phyloP scores from a whole-genome alignment of 2,113 vertebrate genomes.

The Pollimyrus isidori region DNA sequence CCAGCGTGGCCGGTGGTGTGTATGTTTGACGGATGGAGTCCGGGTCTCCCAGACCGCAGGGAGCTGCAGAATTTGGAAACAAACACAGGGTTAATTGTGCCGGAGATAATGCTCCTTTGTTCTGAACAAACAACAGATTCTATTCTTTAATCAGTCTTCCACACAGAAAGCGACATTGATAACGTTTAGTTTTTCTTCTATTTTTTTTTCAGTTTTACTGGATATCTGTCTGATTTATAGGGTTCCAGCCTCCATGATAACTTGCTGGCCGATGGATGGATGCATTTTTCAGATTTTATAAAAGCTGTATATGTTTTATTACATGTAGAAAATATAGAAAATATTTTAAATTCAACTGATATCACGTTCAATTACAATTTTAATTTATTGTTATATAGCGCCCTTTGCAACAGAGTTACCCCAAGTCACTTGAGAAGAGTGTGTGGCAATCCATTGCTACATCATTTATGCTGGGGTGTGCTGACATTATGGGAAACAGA shows the following conservation, averaged over 20 bases:
- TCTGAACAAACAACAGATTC: not conserved
- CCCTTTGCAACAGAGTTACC: not conserved
- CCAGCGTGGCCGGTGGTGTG: not conserved
- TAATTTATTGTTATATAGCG: not conserved
- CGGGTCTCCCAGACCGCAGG: not conserved
- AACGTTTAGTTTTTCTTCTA: not conserved
- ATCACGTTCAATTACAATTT: not conserved
- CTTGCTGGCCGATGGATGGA: not conserved
- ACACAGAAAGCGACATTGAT: not conserved
- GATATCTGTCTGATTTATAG: not conserved
- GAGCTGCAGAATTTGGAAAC: not conserved
- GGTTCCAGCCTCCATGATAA: not conserved
- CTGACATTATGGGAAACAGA: not conserved
- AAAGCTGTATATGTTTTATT: not conserved
- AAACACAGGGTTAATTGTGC: slow-evolving; percentile 1
- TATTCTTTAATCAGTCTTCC: not conserved
- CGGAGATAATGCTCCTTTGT: not conserved
- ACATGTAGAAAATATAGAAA: not conserved
- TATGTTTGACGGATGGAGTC: not conserved
- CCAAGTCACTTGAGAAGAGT: not conserved
- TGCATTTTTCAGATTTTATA: not conserved
- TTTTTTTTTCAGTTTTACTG: not conserved
- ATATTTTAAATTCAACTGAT: not conserved
- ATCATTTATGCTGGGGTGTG: not conserved
- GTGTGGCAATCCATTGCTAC: not conserved